Conservation (phyloP, 37 sponge, comb jelly and placozoan species). For the Lycopodina hypogea region DNA sequence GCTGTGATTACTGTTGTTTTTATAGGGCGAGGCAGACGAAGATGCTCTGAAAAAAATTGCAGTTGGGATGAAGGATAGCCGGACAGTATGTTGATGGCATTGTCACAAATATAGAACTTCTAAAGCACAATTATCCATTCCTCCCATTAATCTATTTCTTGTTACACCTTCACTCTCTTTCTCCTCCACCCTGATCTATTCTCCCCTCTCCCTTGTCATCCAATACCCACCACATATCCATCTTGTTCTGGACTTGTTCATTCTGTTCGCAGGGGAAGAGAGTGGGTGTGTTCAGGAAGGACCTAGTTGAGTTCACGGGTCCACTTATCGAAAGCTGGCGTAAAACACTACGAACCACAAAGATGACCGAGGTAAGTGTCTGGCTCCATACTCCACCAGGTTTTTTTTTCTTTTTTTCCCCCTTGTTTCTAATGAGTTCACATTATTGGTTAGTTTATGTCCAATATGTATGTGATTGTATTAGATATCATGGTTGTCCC, state of each 20-base stretch:
- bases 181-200: background rate
- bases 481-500: too few species aligned
- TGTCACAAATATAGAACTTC: too few species aligned
- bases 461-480: too few species aligned
- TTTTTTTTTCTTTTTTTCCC: background rate
- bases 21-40: slow-evolving; percentile 40
- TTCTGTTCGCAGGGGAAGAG: slow-evolving; percentile 53
- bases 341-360: slow-evolving; percentile 14
- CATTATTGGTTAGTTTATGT: too few species aligned
- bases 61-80: slow-evolving; percentile 50
- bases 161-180: background rate
- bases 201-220: background rate
- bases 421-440: too few species aligned
- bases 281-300: slow-evolving; percentile 81
- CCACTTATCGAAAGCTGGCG: slow-evolving; percentile 76
- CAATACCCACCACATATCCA: background rate
- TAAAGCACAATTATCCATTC: background rate
- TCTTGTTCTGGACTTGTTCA: background rate
- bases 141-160: background rate
- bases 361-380: slow-evolving; percentile 66
- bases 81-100: slow-evolving; percentile 18
- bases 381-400: slow-evolving; percentile 14
- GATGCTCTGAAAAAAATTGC: slow-evolving; percentile 41
- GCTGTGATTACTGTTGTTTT: too few species aligned
- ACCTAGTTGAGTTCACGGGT: slow-evolving; percentile 59